These are phyloP conservation scores for Buathra laborator DNA, from an alignment of 2,888 invertebrate genomes.

Conservation along the genomic window DNA sequence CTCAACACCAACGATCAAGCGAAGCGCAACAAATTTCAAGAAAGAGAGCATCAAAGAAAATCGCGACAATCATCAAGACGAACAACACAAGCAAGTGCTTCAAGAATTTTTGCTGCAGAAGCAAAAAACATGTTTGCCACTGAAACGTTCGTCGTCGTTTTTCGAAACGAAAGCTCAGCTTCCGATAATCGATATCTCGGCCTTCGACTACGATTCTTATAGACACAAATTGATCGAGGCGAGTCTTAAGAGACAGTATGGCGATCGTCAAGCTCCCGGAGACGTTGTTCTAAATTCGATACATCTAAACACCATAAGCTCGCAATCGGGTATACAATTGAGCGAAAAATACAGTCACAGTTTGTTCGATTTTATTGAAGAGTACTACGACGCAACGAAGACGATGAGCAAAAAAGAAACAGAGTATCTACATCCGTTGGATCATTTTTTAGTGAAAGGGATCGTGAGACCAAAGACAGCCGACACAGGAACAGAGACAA, in stretches of 20 bases:
- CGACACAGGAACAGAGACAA: slow-evolving; percentile 74
- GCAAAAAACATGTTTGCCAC: slow-evolving; percentile 52
- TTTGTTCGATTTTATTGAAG: slow-evolving; percentile 77
- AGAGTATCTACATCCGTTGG: slow-evolving; percentile 75
- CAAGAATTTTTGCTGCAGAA: slow-evolving; percentile 25
- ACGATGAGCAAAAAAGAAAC: slow-evolving; percentile 67
- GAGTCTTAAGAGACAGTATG: slow-evolving; percentile 76
- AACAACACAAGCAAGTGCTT: slow-evolving; percentile 30
- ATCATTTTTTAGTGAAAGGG: slow-evolving; percentile 77
- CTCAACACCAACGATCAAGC: slow-evolving; percentile 74
- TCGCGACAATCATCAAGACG: not conserved
- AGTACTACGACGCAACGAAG: slow-evolving; percentile 67
- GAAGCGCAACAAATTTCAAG: slow-evolving; percentile 44
- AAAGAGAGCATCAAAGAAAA: not conserved
- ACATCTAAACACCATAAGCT: slow-evolving; percentile 75
- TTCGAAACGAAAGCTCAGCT: slow-evolving; percentile 69
- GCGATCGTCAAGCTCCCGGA: slow-evolving; percentile 79
- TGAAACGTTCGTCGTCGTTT: slow-evolving; percentile 74
- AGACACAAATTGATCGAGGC: slow-evolving; percentile 78
- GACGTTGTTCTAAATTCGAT: slow-evolving; percentile 81
- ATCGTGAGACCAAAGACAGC: slow-evolving; percentile 67
- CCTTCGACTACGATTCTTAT: slow-evolving; percentile 76
- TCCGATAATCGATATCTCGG: slow-evolving; percentile 76
- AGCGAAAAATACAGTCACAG: slow-evolving; percentile 72
- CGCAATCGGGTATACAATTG: slow-evolving; percentile 63